Percentiles rank a stretch among this genome's conserved stretches.
Evolutionary conservation across 2,797 vertebrate genomes (phyloP).

Genomic region (Menidia menidia): DNA sequence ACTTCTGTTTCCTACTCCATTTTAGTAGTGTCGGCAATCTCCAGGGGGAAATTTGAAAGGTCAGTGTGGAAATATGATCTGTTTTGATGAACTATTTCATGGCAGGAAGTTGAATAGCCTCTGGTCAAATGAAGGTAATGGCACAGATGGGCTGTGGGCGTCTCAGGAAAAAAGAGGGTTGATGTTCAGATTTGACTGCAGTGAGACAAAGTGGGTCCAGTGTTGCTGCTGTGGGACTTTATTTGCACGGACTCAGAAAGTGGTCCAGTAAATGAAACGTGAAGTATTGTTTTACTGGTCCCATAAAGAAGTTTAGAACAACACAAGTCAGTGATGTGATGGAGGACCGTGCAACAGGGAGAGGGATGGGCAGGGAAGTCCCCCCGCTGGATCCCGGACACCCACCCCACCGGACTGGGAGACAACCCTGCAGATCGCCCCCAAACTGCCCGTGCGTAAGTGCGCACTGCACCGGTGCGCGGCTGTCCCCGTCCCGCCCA

Average conservation of each 20-base stretch:
- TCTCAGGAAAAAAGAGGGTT: not conserved
- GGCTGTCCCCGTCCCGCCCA: constrained; percentile 23
- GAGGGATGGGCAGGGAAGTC: too few species aligned
- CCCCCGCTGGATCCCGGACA: not conserved
- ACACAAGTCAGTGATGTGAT: not conserved
- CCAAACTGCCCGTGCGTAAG: constrained; percentile 52
- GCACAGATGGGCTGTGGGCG: too few species aligned
- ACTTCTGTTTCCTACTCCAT: constrained; percentile 50
- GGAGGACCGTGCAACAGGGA: not conserved
- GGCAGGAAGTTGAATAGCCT: not conserved
- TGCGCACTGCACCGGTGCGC: constrained; percentile 60
- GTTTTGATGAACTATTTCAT: constrained; percentile 48
- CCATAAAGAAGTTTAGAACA: not conserved
- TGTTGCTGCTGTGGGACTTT: constrained; percentile 10
- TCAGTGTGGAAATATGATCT: constrained; percentile 36
- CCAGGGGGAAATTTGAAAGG: constrained; percentile 40
- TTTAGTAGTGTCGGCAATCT: constrained; percentile 36
- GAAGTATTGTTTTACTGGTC: not conserved
- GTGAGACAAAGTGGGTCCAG: not conserved
- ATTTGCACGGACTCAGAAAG: constrained; percentile 4
- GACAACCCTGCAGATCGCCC: not conserved
- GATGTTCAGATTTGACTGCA: not conserved
- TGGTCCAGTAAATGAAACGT: not conserved
- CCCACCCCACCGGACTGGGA: not conserved
- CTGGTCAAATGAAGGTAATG: too few species aligned